These are phyloP conservation scores for Leptinotarsa haldemani DNA, from an alignment of 2,888 invertebrate genomes.

Conservation along the genomic window DNA sequence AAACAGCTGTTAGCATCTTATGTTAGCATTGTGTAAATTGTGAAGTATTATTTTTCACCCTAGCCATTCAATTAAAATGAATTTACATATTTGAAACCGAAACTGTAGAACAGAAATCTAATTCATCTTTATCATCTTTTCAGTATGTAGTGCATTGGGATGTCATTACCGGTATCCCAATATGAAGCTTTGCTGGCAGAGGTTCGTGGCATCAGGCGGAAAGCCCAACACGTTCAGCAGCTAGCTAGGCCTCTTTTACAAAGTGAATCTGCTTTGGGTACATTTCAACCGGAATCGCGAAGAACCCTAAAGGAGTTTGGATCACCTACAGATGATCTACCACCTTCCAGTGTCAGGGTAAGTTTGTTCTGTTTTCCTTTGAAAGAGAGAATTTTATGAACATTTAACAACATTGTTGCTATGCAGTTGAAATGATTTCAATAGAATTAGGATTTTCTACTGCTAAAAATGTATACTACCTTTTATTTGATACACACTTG, in stretches of 20 bases:
- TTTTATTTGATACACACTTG: too few species aligned
- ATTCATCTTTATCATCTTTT: constrained; percentile 33
- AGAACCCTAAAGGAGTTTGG: constrained; percentile 19
- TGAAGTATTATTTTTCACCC: too few species aligned
- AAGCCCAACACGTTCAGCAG: constrained; percentile 70
- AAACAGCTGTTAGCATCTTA: too few species aligned
- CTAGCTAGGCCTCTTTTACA: constrained; percentile 62
- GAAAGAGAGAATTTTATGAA: too few species aligned
- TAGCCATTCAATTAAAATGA: too few species aligned
- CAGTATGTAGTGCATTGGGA: constrained; percentile 59
- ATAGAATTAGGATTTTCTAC: too few species aligned
- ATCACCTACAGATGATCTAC: constrained; percentile 7
- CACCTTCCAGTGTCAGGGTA: constrained; percentile 22
- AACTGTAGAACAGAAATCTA: too few species aligned
- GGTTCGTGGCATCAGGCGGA: constrained; percentile 71
- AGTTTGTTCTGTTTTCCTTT: background rate
- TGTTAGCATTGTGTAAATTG: too few species aligned
- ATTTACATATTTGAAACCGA: too few species aligned
- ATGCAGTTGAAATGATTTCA: too few species aligned
- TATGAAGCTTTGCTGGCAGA: constrained; percentile 73
- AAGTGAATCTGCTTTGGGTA: constrained; percentile 26
- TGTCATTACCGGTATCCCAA: constrained; percentile 73
- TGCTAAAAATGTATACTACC: too few species aligned
- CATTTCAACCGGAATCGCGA: constrained; percentile 23
- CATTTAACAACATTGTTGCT: too few species aligned